Percentiles rank a stretch among this genome's conserved stretches.
These are phyloP conservation scores for Anhinga anhinga DNA, from an alignment of 2,113 vertebrate genomes.

Conservation along the genomic window DNA sequence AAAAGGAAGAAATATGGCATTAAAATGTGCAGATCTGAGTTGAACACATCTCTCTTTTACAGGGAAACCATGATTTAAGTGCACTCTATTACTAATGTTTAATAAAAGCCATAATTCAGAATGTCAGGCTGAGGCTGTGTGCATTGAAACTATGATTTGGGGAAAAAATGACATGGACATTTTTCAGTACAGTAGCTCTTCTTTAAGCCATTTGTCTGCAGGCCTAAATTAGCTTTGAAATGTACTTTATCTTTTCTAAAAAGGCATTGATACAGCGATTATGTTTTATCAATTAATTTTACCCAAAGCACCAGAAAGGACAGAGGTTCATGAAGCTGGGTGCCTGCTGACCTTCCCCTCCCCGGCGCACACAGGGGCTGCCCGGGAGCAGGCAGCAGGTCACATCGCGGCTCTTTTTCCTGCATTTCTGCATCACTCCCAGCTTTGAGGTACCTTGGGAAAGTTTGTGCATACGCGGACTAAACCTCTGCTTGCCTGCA, in stretches of 20 bases:
- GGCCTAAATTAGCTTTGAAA: constrained; percentile 56
- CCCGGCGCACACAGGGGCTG: not conserved
- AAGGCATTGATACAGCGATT: constrained; percentile 55
- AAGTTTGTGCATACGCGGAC: not conserved
- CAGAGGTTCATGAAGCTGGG: not conserved
- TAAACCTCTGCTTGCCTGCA: not conserved
- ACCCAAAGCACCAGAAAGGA: not conserved
- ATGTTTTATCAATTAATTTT: constrained; percentile 53
- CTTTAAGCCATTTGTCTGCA: constrained; percentile 61
- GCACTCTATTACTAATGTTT: constrained; percentile 74
- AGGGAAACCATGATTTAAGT: constrained; percentile 73
- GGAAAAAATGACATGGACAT: constrained; percentile 24
- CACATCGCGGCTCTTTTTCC: not conserved
- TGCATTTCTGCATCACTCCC: not conserved
- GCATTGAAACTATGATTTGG: constrained; percentile 63
- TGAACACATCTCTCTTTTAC: constrained; percentile 67
- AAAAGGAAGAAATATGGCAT: constrained; percentile 66
- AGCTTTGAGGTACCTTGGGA: not conserved
- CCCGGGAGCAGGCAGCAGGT: not conserved
- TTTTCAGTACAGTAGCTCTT: constrained; percentile 58
- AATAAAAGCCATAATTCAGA: constrained; percentile 75
- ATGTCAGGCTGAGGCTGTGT: constrained; percentile 67
- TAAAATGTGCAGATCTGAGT: constrained; percentile 61
- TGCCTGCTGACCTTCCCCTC: not conserved
- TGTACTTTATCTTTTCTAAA: constrained; percentile 57